Percentiles rank a stretch among this genome's conserved stretches.
These are phyloP conservation scores for Aphelocoma californica DNA, from an alignment of 2,797 vertebrate genomes.

Conservation along the genomic window DNA sequence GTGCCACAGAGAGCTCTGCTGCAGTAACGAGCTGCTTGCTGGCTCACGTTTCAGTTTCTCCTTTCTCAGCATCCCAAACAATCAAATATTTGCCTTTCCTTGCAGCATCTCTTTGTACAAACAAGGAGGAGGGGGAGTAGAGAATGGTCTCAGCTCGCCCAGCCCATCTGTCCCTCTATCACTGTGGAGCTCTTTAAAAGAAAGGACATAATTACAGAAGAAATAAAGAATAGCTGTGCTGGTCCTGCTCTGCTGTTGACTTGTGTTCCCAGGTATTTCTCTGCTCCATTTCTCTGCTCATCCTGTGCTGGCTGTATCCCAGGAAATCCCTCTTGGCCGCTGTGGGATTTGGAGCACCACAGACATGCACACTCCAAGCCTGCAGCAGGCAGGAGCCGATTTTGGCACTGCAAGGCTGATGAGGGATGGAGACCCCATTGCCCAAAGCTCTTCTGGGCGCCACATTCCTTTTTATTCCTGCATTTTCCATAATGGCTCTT, in stretches of 20 bases:
- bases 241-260: not conserved
- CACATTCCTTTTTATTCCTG: not conserved
- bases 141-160: not conserved
- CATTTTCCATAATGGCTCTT: not conserved
- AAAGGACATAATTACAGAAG: not conserved
- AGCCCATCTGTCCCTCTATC: not conserved
- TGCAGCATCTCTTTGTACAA: not conserved
- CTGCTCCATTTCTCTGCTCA: not conserved
- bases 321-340: not conserved
- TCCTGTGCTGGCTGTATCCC: not conserved
- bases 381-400: not conserved
- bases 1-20: not conserved
- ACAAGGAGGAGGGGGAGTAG: not conserved
- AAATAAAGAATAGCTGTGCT: not conserved
- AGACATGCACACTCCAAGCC: not conserved
- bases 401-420: not conserved
- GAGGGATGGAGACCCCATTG: not conserved
- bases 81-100: constrained; percentile 1
- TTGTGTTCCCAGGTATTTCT: not conserved
- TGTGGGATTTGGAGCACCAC: not conserved
- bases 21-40: not conserved
- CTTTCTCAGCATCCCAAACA: not conserved
- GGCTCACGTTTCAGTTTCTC: not conserved
- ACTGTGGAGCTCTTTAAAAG: not conserved
- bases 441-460: not conserved